These are phyloP conservation scores for Morone chrysops DNA, from an alignment of 2,113 vertebrate genomes.

Conservation along the genomic window DNA sequence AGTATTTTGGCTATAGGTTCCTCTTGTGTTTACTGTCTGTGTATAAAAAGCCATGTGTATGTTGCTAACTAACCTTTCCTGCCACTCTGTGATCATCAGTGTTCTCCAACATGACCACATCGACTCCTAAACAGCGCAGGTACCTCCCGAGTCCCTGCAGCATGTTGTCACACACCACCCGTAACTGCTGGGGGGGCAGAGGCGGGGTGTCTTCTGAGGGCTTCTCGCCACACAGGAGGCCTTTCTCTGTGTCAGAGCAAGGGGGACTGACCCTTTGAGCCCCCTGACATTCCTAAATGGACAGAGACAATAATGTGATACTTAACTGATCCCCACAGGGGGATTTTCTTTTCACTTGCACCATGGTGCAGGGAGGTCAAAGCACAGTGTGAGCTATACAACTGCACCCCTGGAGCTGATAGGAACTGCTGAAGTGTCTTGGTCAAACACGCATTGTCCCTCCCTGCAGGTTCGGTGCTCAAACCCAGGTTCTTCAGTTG, in stretches of 20 bases:
- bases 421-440: constrained; percentile 69
- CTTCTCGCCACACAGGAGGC: constrained; percentile 64
- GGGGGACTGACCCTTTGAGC: constrained; percentile 76
- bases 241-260: constrained; percentile 57
- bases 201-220: constrained; percentile 53
- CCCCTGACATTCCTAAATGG: constrained; percentile 81
- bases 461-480: constrained; percentile 52
- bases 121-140: constrained; percentile 89
- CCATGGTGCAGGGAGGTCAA: constrained; percentile 65
- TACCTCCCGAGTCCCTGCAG: constrained; percentile 90
- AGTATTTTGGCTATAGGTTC: not conserved
- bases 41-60: not conserved
- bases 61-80: constrained; percentile 83
- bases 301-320: constrained; percentile 82
- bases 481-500: constrained; percentile 37
- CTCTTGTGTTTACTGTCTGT: not conserved
- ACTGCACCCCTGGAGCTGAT: constrained; percentile 70
- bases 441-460: constrained; percentile 64
- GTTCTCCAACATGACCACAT: constrained; percentile 86
- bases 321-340: constrained; percentile 76
- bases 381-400: constrained; percentile 71
- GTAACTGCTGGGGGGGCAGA: constrained; percentile 82
- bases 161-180: constrained; percentile 92
- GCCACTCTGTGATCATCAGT: constrained; percentile 87
- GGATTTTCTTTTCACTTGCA: constrained; percentile 80